Evolutionary conservation across 2,797 vertebrate genomes (phyloP).

Genomic region (Petrocephalus sullivani): DNA sequence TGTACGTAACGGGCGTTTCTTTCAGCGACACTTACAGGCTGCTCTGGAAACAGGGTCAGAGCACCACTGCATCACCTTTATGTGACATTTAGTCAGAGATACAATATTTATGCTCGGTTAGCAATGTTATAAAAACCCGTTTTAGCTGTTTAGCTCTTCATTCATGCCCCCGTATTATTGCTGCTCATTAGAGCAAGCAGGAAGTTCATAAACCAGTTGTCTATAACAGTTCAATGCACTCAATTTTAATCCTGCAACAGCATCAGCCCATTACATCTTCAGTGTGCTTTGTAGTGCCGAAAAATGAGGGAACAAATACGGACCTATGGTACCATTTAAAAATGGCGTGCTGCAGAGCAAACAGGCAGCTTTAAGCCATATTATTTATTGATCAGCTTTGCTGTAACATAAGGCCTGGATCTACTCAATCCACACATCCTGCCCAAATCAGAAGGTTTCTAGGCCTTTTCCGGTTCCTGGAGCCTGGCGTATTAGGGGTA

Average conservation of each 20-base stretch:
- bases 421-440: conserved; percentile 46
- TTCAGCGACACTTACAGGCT: not conserved
- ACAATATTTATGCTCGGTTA: not conserved
- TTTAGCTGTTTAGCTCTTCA: not conserved
- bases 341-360: not conserved
- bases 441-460: not conserved
- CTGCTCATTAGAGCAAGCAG: not conserved
- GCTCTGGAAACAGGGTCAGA: not conserved
- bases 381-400: conserved; percentile 51
- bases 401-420: conserved; percentile 42
- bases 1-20: not conserved
- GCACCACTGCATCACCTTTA: not conserved
- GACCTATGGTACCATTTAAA: not conserved
- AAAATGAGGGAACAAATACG: conserved; percentile 31
- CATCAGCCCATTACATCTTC: not conserved
- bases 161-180: not conserved
- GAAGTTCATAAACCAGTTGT: not conserved
- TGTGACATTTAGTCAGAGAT: not conserved
- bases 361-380: conserved; percentile 23
- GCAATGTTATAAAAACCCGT: not conserved
- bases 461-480: not conserved
- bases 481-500: conserved; percentile 55
- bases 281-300: not conserved
- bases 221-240: not conserved
- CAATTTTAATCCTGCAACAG: not conserved